A percentile compares a stretch with the other conserved stretches of the same genome.
Evolutionary conservation across 2,113 vertebrate species (phyloP).

Genomic region (Dicentrarchus labrax): DNA sequence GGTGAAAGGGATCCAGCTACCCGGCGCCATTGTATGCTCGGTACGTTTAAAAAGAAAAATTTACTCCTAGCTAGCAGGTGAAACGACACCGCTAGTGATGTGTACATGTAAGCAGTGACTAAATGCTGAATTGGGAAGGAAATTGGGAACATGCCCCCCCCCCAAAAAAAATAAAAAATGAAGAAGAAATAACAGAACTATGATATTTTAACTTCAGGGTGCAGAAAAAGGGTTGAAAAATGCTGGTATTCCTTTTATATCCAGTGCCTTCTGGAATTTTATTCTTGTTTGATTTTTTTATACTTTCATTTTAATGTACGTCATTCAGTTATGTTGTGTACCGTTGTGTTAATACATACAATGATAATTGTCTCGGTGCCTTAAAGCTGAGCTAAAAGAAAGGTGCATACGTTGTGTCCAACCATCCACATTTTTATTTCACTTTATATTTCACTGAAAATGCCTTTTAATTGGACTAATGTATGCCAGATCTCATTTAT

Average conservation of each 20-base stretch:
- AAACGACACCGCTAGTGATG: not conserved
- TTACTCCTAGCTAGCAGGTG: not conserved
- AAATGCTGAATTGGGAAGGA: not conserved
- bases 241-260: constrained; percentile 53
- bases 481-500: not conserved
- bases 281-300: constrained; percentile 33
- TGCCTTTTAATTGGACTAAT: not conserved
- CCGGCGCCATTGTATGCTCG: not conserved
- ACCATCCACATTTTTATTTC: not conserved
- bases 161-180: not conserved
- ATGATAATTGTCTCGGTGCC: constrained; percentile 39
- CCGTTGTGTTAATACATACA: constrained; percentile 53
- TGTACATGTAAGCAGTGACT: not conserved
- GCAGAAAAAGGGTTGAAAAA: constrained; percentile 46
- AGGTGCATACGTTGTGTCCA: not conserved
- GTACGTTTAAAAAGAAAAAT: not conserved
- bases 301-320: constrained; percentile 49
- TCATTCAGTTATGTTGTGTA: constrained; percentile 66
- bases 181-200: not conserved
- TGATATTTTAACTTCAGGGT: constrained; percentile 1
- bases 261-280: constrained; percentile 62
- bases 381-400: constrained; percentile 31
- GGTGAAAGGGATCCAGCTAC: not conserved
- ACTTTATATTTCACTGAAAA: not conserved
- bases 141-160: not conserved